These are phyloP conservation scores for Sorex fumeus DNA, from an alignment of 2,113 vertebrate species.

Conservation along the genomic window DNA sequence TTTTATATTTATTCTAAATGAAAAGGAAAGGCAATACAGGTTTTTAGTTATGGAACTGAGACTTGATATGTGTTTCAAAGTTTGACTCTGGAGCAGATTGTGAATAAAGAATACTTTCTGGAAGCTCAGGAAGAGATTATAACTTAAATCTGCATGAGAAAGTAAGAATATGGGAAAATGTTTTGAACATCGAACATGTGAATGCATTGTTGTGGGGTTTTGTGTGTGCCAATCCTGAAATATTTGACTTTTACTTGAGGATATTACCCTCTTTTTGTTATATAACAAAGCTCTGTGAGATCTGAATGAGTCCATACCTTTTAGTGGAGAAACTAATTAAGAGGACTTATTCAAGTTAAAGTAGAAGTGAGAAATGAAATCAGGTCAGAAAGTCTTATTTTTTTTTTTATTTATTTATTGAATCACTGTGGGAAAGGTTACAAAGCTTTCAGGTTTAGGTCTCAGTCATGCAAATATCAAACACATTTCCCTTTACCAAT, in stretches of 20 bases:
- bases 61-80: not conserved
- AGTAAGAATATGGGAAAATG: not conserved
- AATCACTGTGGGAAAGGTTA: no score
- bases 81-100: not conserved
- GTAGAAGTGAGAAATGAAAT: not conserved
- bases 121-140: not conserved
- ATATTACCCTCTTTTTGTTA: not conserved
- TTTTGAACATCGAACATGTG: not conserved
- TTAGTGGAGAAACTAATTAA: not conserved
- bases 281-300: not conserved
- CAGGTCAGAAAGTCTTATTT: not conserved
- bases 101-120: no score
- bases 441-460: no score
- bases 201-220: not conserved
- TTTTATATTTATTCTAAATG: not conserved
- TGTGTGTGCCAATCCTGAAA: not conserved
- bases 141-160: not conserved
- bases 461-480: no score
- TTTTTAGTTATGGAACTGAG: not conserved
- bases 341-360: not conserved
- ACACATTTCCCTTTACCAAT: no score
- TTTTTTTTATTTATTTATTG: no score
- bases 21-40: not conserved
- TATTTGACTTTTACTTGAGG: conserved; percentile 13
- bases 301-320: not conserved